Evolutionary conservation across 2,888 invertebrate genomes (phyloP).

Genomic region (Drosophila nr. medialis): DNA sequence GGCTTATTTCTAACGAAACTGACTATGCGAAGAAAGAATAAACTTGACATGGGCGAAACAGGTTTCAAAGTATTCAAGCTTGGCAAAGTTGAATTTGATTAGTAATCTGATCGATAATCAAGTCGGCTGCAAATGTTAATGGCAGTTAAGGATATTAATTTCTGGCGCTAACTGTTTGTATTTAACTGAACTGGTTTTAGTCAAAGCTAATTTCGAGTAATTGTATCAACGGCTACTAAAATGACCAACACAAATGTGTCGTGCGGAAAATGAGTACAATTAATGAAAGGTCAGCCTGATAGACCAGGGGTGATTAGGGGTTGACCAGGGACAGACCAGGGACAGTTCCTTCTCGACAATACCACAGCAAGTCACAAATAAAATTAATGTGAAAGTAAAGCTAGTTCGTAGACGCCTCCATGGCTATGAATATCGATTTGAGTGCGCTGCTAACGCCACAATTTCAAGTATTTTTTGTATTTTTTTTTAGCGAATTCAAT

Average conservation of each 20-base stretch:
- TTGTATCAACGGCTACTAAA: slow-evolving; percentile 33
- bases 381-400: slow-evolving; percentile 33
- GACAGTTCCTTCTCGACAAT: background rate
- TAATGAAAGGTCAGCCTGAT: slow-evolving; percentile 66
- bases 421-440: slow-evolving; percentile 25
- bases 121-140: background rate
- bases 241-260: slow-evolving; percentile 29
- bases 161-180: slow-evolving; percentile 31
- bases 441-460: background rate
- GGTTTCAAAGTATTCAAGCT: slow-evolving; percentile 8
- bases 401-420: slow-evolving; percentile 28
- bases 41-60: slow-evolving; percentile 7
- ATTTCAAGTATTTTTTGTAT: background rate
- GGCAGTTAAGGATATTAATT: slow-evolving; percentile 9
- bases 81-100: slow-evolving; percentile 11
- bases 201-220: slow-evolving; percentile 21
- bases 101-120: slow-evolving; percentile 4
- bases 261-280: slow-evolving; percentile 61
- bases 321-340: background rate
- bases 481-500: background rate
- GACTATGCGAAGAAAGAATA: background rate
- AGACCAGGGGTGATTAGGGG: slow-evolving; percentile 31
- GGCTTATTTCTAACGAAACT: background rate
- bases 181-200: slow-evolving; percentile 1
- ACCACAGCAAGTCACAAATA: slow-evolving; percentile 4